Evolutionary conservation across 2,888 invertebrate genomes (phyloP).

Genomic region (Pheosia gnoma): DNA sequence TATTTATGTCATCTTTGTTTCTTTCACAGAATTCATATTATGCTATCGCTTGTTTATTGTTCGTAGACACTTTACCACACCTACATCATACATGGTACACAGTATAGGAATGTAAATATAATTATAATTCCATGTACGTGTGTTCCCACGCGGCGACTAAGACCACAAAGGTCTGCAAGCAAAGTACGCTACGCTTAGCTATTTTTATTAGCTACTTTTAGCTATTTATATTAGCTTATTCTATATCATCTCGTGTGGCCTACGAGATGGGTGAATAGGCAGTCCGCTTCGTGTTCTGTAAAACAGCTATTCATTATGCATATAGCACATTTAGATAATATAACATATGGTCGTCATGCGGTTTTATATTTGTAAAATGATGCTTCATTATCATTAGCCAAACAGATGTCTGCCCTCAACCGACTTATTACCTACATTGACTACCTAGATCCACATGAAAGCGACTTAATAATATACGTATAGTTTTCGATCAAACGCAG

Average conservation of each 20-base stretch:
- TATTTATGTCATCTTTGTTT: slow-evolving; percentile 40
- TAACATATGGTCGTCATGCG: not conserved
- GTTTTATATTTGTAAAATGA: not conserved
- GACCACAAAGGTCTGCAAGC: slow-evolving; percentile 39
- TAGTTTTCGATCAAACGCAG: not conserved
- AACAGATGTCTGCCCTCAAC: not conserved
- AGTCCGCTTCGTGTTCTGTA: not conserved
- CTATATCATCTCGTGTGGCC: not conserved
- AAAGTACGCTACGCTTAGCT: slow-evolving; percentile 1
- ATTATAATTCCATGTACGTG: slow-evolving; percentile 60
- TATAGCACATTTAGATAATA: not conserved
- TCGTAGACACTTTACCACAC: slow-evolving; percentile 40
- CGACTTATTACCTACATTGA: not conserved
- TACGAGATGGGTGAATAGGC: not conserved
- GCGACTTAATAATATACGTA: not conserved
- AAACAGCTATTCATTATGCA: not conserved
- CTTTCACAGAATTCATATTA: slow-evolving; percentile 39
- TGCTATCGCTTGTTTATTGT: slow-evolving; percentile 47
- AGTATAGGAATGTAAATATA: slow-evolving; percentile 59
- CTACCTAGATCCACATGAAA: too few species aligned
- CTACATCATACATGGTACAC: slow-evolving; percentile 48
- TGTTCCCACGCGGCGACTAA: slow-evolving; percentile 65
- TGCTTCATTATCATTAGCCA: not conserved
- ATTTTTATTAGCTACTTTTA: too few species aligned
- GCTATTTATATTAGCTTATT: not conserved